Conservation (phyloP, 2,113 vertebrate species). For the Plectropomus leopardus region DNA sequence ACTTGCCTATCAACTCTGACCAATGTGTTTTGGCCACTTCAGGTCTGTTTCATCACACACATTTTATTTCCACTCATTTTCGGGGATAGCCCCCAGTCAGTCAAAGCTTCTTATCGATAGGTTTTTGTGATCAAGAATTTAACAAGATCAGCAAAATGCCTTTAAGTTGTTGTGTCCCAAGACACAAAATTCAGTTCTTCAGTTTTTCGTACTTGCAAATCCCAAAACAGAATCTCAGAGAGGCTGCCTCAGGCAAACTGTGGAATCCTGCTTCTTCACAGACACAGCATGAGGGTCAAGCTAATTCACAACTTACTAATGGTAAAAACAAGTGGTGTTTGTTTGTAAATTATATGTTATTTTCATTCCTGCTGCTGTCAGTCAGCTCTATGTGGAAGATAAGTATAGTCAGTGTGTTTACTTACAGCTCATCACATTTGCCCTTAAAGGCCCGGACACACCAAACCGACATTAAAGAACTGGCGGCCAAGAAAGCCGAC, state of each 20-base stretch:
- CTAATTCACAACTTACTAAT: background rate
- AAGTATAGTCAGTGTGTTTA: background rate
- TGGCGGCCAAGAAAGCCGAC: too few species aligned
- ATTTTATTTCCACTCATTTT: constrained; percentile 25
- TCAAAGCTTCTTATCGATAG: constrained; percentile 25
- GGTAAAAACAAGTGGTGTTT: background rate
- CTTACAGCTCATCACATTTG: background rate
- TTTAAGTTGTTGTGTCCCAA: constrained; percentile 3
- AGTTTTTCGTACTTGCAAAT: constrained; percentile 26
- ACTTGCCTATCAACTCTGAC: constrained; percentile 15
- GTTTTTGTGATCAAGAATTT: background rate
- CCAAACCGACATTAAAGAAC: too few species aligned
- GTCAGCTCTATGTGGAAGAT: background rate
- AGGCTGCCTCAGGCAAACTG: constrained; percentile 29
- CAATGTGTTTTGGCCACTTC: constrained; percentile 33
- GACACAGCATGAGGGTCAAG: background rate
- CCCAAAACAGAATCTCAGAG: constrained; percentile 6
- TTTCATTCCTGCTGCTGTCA: background rate
- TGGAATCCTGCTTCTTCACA: constrained; percentile 4
- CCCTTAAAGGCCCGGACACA: too few species aligned
- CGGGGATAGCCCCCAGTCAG: background rate
- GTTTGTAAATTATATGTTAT: background rate
- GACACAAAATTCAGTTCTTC: constrained; percentile 24
- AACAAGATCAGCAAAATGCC: constrained; percentile 20
- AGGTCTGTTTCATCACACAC: constrained; percentile 25